Evolutionary conservation across 2,113 vertebrate genomes (phyloP).

Genomic region (Gadus macrocephalus): DNA sequence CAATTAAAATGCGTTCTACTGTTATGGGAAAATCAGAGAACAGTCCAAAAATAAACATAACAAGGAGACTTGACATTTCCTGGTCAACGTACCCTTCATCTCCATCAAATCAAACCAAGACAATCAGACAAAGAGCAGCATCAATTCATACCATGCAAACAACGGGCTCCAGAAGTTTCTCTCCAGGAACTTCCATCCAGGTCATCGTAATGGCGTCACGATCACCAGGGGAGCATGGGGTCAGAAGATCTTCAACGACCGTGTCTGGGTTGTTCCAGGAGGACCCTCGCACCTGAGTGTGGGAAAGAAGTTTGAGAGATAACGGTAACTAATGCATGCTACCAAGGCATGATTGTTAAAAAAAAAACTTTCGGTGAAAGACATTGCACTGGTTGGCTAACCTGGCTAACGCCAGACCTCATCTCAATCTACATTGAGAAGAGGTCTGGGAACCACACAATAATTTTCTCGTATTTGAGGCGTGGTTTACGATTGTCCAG

Average conservation of each 20-base stretch:
- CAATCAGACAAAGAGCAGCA: too few species aligned
- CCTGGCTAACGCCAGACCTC: too few species aligned
- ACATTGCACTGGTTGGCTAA: too few species aligned
- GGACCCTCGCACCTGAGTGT: conserved; percentile 73
- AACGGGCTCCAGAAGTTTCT: conserved; percentile 85
- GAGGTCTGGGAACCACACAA: too few species aligned
- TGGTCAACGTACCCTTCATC: too few species aligned
- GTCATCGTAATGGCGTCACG: conserved; percentile 82
- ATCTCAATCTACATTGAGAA: too few species aligned
- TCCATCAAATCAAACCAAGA: too few species aligned
- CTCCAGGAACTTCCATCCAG: conserved; percentile 87
- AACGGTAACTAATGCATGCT: too few species aligned
- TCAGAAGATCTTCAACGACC: conserved; percentile 80
- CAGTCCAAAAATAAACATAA: not conserved
- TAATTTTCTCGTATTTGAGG: too few species aligned
- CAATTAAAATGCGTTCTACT: not conserved
- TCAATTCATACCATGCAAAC: conserved; percentile 80
- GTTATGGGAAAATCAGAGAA: not conserved
- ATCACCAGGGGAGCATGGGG: conserved; percentile 87
- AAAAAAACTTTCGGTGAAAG: too few species aligned
- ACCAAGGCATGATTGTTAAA: too few species aligned
- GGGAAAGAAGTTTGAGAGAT: not conserved
- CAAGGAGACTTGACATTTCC: not conserved
- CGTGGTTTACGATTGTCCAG: too few species aligned
- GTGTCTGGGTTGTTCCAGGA: conserved; percentile 67